A percentile compares a stretch with the other conserved stretches of the same genome.
Evolutionary conservation across 2,888 invertebrate species (phyloP).

Genomic region (Cantharis lateralis): DNA sequence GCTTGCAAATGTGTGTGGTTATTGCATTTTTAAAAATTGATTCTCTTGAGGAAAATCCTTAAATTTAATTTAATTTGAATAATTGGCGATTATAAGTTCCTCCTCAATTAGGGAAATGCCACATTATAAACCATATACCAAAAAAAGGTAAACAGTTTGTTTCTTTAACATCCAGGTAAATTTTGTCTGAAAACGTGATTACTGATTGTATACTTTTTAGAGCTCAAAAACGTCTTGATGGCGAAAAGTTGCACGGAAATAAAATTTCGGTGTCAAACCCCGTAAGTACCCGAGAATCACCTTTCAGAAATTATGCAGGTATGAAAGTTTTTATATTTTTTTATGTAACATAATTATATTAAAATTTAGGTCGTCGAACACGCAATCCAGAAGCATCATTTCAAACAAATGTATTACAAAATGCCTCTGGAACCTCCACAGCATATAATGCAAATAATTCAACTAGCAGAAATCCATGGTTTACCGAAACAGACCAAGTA

Average conservation of each 20-base stretch:
- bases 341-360: neutral
- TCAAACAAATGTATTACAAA: neutral
- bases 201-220: constrained; percentile 53
- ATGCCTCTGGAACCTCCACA: neutral
- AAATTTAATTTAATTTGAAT: neutral
- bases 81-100: neutral
- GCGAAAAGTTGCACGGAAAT: constrained; percentile 79
- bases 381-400: constrained; percentile 3
- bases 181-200: neutral
- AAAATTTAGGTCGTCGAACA: constrained; percentile 17
- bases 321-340: constrained; percentile 9
- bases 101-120: constrained; percentile 31
- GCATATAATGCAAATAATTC: neutral
- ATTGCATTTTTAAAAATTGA: neutral
- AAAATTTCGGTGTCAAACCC: constrained; percentile 63
- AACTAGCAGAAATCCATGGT: constrained; percentile 2
- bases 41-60: neutral
- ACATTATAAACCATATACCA: constrained; percentile 29
- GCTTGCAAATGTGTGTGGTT: neutral
- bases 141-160: constrained; percentile 6
- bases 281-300: constrained; percentile 27
- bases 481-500: neutral
- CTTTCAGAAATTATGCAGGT: constrained; percentile 37
- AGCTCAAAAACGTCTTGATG: constrained; percentile 83
- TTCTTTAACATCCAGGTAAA: neutral